These are phyloP conservation scores for Pogona vitticeps DNA, from an alignment of 2,113 vertebrate species.

Conservation along the genomic window DNA sequence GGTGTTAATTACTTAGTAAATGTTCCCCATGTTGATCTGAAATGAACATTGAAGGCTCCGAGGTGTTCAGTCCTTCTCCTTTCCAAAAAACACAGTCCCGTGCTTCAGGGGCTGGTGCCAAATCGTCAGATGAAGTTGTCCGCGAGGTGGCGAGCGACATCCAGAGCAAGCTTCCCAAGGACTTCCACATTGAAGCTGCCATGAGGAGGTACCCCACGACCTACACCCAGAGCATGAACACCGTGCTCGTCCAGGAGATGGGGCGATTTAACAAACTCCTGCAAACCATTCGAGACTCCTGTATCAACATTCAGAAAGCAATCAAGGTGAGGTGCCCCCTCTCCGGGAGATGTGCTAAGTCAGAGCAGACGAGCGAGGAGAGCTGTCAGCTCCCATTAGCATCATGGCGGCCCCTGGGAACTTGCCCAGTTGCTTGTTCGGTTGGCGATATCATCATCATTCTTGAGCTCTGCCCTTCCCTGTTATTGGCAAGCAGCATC, in stretches of 20 bases:
- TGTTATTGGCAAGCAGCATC: not conserved
- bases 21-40: not conserved
- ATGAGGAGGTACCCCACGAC: constrained; percentile 85
- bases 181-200: constrained; percentile 83
- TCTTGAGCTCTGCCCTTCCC: not conserved
- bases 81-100: constrained; percentile 76
- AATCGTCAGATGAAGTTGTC: constrained; percentile 84
- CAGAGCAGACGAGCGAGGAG: not conserved
- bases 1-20: not conserved
- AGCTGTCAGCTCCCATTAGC: not conserved
- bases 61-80: not conserved
- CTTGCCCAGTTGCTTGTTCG: not conserved
- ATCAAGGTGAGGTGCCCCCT: constrained; percentile 79
- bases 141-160: constrained; percentile 87
- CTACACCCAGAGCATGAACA: constrained; percentile 93
- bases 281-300: constrained; percentile 81
- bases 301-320: constrained; percentile 87
- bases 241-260: constrained; percentile 91
- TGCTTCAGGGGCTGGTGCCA: constrained; percentile 77
- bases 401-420: not conserved
- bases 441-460: not conserved
- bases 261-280: constrained; percentile 89
- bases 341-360: not conserved
- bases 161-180: constrained; percentile 82
- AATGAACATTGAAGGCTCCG: not conserved